A percentile compares a stretch with the other conserved stretches of the same genome.
Conservation (phyloP, 1,140 invertebrate species). For the Zeugodacus cucurbitae region DNA sequence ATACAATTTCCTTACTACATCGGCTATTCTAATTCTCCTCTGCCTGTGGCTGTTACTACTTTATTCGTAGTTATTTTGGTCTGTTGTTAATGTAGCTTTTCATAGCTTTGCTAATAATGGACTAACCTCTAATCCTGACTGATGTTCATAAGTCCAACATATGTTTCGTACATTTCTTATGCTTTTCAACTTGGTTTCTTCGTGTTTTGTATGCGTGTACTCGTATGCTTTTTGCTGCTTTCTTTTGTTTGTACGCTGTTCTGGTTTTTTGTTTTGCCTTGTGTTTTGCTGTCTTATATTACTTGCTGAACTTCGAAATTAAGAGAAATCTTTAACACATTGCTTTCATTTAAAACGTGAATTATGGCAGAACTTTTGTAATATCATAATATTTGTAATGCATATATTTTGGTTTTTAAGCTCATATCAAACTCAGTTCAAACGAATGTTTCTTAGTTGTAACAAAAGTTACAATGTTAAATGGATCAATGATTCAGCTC, state of each 20-base stretch:
- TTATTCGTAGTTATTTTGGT: background rate
- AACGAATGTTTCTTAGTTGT: no score
- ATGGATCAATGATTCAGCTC: no score
- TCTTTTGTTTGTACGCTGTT: background rate
- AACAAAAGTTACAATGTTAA: no score
- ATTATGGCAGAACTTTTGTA: no score
- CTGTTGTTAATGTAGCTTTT: slow-evolving; percentile 25
- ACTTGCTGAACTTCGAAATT: background rate
- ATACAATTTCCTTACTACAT: background rate
- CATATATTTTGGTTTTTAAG: no score
- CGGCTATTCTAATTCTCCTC: background rate
- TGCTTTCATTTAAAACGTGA: no score
- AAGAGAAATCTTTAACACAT: no score
- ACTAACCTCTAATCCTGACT: slow-evolving; percentile 40
- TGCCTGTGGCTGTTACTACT: no score
- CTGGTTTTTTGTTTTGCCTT: background rate
- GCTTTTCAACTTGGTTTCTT: slow-evolving; percentile 12
- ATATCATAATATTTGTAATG: no score
- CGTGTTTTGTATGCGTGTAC: background rate
- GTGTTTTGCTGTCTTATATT: background rate
- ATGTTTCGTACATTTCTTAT: slow-evolving; percentile 13
- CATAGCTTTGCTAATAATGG: slow-evolving; percentile 31
- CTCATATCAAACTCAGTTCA: no score
- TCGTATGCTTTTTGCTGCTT: background rate
- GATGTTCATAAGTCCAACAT: slow-evolving; percentile 39